Conservation (phyloP, 1,140 invertebrate genomes). For the Temnothorax nylanderi region DNA sequence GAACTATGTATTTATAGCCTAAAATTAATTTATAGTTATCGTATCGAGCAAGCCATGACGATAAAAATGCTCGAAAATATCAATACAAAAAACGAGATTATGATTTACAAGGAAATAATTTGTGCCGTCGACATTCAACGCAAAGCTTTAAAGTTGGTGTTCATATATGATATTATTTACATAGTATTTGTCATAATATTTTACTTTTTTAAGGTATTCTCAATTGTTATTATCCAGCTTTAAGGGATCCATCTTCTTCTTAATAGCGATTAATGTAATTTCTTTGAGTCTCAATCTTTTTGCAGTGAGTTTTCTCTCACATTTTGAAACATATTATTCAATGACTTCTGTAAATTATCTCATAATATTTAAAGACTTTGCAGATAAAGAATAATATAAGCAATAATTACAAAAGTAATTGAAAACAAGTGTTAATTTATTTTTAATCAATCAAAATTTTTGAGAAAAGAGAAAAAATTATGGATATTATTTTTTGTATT, state of each 20-base stretch:
- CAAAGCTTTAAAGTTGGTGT: constrained; percentile 23
- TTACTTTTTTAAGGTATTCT: not conserved
- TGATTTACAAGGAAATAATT: not conserved
- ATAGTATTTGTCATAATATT: not conserved
- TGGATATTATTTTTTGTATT: not conserved
- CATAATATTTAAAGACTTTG: not conserved
- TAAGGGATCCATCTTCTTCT: not conserved
- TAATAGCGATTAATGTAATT: not conserved
- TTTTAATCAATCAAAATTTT: not conserved
- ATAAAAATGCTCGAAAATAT: not conserved
- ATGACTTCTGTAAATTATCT: not conserved
- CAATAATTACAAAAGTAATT: not conserved
- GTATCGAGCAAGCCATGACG: not conserved
- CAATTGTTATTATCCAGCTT: constrained; percentile 7
- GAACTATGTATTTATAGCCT: not conserved
- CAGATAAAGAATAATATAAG: not conserved
- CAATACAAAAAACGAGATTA: not conserved
- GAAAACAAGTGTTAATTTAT: not conserved
- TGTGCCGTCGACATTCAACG: constrained; percentile 21
- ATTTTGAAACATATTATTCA: not conserved
- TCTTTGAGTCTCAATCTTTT: constrained; percentile 4
- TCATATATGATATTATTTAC: not conserved
- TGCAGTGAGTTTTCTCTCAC: not conserved
- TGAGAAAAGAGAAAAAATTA: not conserved
- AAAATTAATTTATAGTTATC: constrained; percentile 31